Base-by-base conservation (phyloP, 1,140 invertebrate species). In the Campodea augens region DNA sequence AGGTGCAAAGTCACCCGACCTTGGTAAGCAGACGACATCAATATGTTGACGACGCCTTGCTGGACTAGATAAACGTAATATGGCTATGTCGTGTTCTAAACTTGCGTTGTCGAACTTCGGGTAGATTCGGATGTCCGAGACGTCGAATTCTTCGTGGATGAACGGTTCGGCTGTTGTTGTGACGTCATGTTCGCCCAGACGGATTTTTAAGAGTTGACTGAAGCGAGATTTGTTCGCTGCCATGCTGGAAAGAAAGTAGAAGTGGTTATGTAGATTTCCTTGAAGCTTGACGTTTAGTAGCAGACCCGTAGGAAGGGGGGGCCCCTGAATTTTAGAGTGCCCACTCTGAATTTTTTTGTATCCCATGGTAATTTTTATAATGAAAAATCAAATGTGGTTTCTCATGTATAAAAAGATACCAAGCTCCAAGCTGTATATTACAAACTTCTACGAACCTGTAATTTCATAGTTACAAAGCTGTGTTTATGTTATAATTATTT, bases 181-280 rank as follows among this genome's bases (percentile, higher is more conserved):
- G 4, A 70, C 62, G 38, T 70, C 65, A 49, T 68, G 66, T 51
- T 69, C 66, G 4, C 69, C 70, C 0, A 66, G 56, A 12, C 63
- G 54, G 4, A 69, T 59, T 51, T 63, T 65, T 49, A 68, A 50
- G 12, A 51, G n/a, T n/a, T n/a, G n/a, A 5, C 41, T 45, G 49
- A 44, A 22, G 51, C 38, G 25, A 50, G 44, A 44, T 52, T 56
- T 37, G 32, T 38, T 23, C 25, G 25, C 37, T 29, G 19, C 43
- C 29, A 42, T 36, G 27, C 53, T 54, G 25, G 0, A 42, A 51
- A 32, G 39, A 27, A 12, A 1, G 1, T n/a, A n/a, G n/a, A n/a
- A n/a, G n/a, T n/a, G n/a, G n/a, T n/a, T n/a, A n/a, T n/a, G n/a
- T n/a, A n/a, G n/a, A n/a, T n/a, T n/a, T n/a, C n/a, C n/a, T n/a